phyloP scores from a whole-genome alignment of 2,113 vertebrate species.

The Pelusios castaneus region DNA sequence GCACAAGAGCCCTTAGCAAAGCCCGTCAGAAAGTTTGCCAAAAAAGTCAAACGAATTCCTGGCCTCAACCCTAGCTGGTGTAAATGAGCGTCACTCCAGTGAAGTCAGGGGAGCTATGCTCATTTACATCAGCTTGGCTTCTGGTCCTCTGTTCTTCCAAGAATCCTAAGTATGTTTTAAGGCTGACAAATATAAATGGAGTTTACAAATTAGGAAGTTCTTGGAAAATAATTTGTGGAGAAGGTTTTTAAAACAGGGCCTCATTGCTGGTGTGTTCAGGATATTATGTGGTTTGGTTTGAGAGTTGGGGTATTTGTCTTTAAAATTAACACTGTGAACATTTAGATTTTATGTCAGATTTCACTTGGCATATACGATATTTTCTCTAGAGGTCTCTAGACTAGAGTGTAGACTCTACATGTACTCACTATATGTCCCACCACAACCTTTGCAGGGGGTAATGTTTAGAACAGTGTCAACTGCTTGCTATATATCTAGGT shows the following conservation, averaged over 20 bases:
- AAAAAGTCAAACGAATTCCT: slow-evolving; percentile 47
- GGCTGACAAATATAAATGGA: fast-evolving
- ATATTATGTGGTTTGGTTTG: not conserved
- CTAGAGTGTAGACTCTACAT: not conserved
- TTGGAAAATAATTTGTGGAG: not conserved
- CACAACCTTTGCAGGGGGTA: not conserved
- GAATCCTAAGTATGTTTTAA: fast-evolving
- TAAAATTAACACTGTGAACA: not conserved
- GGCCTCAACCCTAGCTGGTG: slow-evolving; percentile 7
- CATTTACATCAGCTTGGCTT: slow-evolving; percentile 17
- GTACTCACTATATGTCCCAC: not conserved
- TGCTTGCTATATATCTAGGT: not conserved
- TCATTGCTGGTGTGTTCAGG: not conserved
- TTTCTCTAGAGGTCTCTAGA: not conserved
- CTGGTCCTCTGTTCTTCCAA: not conserved
- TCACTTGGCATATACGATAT: not conserved
- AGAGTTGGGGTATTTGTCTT: slow-evolving; percentile 34
- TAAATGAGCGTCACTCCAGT: not conserved
- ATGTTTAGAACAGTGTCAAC: not conserved
- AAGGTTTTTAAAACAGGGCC: not conserved
- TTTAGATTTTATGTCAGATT: slow-evolving; percentile 7
- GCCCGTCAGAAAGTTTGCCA: slow-evolving; percentile 9
- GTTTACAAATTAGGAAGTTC: not conserved
- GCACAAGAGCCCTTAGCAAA: slow-evolving; percentile 35
- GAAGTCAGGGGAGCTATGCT: not conserved